These are phyloP conservation scores for Setophaga coronata DNA, from an alignment of 2,113 vertebrate genomes.

Conservation along the genomic window DNA sequence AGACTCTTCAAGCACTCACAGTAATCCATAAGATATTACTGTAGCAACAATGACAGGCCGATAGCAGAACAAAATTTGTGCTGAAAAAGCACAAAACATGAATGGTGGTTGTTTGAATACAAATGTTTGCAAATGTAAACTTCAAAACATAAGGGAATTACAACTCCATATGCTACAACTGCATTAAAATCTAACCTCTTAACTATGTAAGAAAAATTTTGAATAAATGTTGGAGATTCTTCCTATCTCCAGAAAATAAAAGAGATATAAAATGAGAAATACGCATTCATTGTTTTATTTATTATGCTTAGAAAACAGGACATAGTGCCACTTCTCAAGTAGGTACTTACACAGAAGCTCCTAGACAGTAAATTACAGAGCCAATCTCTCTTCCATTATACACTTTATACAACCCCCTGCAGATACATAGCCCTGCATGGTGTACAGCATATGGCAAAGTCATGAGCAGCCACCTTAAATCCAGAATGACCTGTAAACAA, in stretches of 20 bases:
- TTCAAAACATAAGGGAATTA: neutral
- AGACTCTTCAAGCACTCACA: neutral
- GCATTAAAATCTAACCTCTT: neutral
- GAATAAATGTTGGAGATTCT: neutral
- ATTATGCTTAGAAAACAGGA: neutral
- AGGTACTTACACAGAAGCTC: neutral
- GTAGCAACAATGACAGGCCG: neutral
- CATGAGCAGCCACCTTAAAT: neutral
- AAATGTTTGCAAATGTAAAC: neutral
- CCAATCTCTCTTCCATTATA: neutral
- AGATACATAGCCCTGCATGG: neutral
- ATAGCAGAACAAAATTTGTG: neutral
- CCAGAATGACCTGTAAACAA: neutral
- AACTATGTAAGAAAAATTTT: neutral
- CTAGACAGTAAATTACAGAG: neutral
- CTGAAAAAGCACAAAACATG: neutral
- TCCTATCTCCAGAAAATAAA: neutral
- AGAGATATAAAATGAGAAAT: neutral
- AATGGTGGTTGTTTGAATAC: neutral
- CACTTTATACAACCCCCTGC: neutral
- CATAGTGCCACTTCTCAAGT: neutral
- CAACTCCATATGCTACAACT: neutral
- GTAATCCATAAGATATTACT: neutral
- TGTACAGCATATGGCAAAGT: neutral
- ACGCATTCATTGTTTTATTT: neutral